A percentile compares a stretch with the other conserved stretches of the same genome.
Evolutionary conservation across 2,888 invertebrate genomes (phyloP).

Genomic region (Drosophila phalerata): DNA sequence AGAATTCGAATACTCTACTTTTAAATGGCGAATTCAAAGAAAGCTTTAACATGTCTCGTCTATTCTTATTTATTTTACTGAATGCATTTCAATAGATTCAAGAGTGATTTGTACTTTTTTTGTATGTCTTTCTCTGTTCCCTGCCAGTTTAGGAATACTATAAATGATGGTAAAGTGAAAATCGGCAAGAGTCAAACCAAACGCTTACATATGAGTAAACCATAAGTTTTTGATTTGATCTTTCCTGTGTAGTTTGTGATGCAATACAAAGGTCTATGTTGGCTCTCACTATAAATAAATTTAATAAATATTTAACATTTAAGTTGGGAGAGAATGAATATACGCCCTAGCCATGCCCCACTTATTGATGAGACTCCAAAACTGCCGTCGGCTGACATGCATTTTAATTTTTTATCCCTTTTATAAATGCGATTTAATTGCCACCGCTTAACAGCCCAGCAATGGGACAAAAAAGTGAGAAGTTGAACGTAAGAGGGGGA

Average conservation of each 20-base stretch:
- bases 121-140: no score
- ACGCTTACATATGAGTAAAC: neutral
- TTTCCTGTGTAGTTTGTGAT: neutral
- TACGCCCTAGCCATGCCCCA: constrained; percentile 16
- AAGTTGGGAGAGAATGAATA: constrained; percentile 10
- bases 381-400: constrained; percentile 27
- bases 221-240: neutral
- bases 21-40: neutral
- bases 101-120: neutral
- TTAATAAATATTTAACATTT: constrained; percentile 6
- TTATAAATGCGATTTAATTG: constrained; percentile 75
- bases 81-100: neutral
- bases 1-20: neutral
- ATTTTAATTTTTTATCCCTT: constrained; percentile 52
- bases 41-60: no score
- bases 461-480: neutral
- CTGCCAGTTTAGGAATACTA: neutral
- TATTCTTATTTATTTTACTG: neutral
- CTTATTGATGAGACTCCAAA: constrained; percentile 20
- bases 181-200: neutral
- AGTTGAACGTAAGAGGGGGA: no score
- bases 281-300: constrained; percentile 6
- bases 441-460: constrained; percentile 21
- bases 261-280: constrained; percentile 1
- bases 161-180: constrained; percentile 4